Base-by-base conservation (phyloP, 2,113 vertebrate species). In the Malurus elegans region DNA sequence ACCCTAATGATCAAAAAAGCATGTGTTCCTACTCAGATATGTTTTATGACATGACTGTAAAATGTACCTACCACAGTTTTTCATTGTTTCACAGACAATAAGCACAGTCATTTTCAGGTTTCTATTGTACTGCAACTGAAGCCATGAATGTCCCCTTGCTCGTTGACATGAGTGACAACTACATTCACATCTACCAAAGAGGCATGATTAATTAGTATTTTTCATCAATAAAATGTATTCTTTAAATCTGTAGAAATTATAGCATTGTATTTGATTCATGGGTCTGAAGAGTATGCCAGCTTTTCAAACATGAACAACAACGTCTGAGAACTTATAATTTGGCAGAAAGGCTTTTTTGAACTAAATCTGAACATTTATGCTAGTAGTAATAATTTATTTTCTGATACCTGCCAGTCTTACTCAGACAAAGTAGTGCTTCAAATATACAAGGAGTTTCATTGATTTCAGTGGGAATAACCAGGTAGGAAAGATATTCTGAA, bases 11-110 rank as follows among this genome's bases (percentile, higher is more conserved):
- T 96, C 93, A 97, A 93, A 97, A 97, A 97, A 96, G 91, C 98
- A 98, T 98, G 87, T 98, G 98, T 97, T 98, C 97, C 97, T 96
- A 97, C 95, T 98, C 97, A 97, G 95, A 97, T 97, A 95, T 94
- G 64, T 98, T 98, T 98, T 98, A 98, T 98, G 96, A 96, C 93
- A 92, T 48, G 89, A 92, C 94, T 94, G 79, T 98, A 98, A 98
- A 98, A 96, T 93, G 90, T 98, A 98, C 98, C 98, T 97, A 98
- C 98, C 97, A 80, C 98, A 98, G 98, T 47, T 96, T 92, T 65
- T 83, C 90, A 95, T 97, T 98, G 93, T 97, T 98, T 97, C 81
- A 89, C 84, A 95, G 95, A 97, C 90, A 95, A 94, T 89, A 97
- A 96, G 88, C 72, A 79, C 72, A 84, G 91, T 95, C 65, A 65